These are phyloP conservation scores for Microplitis deprimator DNA, from an alignment of 2,888 invertebrate species.

Conservation along the genomic window DNA sequence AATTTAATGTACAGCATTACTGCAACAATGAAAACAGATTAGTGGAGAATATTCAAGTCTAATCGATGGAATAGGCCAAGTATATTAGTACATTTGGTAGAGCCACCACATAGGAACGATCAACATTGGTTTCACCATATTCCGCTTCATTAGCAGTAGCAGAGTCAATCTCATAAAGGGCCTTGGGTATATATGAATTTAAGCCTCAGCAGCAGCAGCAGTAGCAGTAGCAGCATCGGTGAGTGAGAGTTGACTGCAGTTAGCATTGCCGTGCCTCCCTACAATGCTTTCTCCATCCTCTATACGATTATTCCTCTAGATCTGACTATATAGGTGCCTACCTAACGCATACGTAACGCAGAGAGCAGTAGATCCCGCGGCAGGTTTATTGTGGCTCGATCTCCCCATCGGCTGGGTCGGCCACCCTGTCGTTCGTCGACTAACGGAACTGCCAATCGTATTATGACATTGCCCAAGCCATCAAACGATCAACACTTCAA, in stretches of 20 bases:
- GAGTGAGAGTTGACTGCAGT: constrained; percentile 11
- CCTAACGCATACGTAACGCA: neutral
- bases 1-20: neutral
- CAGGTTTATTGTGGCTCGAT: constrained; percentile 28
- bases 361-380: neutral
- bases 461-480: constrained; percentile 62
- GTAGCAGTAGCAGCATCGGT: neutral
- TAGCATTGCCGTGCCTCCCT: constrained; percentile 3
- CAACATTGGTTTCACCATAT: constrained; percentile 49
- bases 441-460: constrained; percentile 50
- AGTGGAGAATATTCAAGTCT: constrained; percentile 12
- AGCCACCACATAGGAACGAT: constrained; percentile 29
- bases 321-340: constrained; percentile 33
- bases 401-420: constrained; percentile 19
- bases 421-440: neutral
- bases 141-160: constrained; percentile 63
- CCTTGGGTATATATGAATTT: constrained; percentile 25
- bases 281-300: too few species aligned
- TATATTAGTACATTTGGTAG: constrained; percentile 25
- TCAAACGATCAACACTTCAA: constrained; percentile 61
- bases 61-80: constrained; percentile 27
- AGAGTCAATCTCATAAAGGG: constrained; percentile 62
- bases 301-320: too few species aligned
- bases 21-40: neutral
- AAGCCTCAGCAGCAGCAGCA: constrained; percentile 27